A percentile compares a stretch with the other conserved stretches of the same genome.
Evolutionary conservation across 2,888 invertebrate genomes (phyloP).

Genomic region (Leptarthrus brevirostris): DNA sequence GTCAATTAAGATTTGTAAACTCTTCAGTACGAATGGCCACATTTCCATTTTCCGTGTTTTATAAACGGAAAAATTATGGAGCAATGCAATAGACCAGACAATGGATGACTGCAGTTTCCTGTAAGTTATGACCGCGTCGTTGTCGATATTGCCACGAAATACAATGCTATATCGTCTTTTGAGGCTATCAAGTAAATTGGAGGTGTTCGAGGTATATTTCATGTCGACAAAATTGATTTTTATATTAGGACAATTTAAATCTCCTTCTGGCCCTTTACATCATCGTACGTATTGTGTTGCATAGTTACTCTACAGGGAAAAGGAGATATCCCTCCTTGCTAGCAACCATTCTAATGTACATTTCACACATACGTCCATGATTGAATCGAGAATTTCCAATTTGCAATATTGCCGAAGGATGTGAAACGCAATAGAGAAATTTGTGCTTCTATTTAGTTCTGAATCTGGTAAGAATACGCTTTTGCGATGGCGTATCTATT

Average conservation of each 20-base stretch:
- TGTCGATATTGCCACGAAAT: constrained; percentile 17
- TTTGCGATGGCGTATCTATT: neutral
- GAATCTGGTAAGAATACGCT: neutral
- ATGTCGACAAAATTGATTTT: constrained; percentile 27
- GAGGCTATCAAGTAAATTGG: neutral
- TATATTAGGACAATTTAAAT: constrained; percentile 11
- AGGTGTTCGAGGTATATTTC: constrained; percentile 7
- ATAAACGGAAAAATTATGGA: constrained; percentile 40
- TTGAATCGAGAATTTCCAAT: neutral
- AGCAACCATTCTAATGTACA: no score
- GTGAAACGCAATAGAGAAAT: neutral
- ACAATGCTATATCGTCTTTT: neutral
- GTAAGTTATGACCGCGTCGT: constrained; percentile 11
- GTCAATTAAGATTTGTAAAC: constrained; percentile 44
- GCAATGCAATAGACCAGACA: constrained; percentile 23
- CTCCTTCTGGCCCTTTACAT: neutral
- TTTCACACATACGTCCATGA: neutral
- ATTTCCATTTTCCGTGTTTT: constrained; percentile 31
- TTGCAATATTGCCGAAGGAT: neutral
- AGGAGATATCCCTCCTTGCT: no score
- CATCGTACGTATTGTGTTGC: no score
- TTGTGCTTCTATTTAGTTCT: neutral
- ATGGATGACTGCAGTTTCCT: constrained; percentile 37
- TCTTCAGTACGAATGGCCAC: constrained; percentile 19
- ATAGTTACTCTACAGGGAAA: no score